phyloP scores from a whole-genome alignment of 1,140 invertebrate genomes.

The Drosophila azteca region DNA sequence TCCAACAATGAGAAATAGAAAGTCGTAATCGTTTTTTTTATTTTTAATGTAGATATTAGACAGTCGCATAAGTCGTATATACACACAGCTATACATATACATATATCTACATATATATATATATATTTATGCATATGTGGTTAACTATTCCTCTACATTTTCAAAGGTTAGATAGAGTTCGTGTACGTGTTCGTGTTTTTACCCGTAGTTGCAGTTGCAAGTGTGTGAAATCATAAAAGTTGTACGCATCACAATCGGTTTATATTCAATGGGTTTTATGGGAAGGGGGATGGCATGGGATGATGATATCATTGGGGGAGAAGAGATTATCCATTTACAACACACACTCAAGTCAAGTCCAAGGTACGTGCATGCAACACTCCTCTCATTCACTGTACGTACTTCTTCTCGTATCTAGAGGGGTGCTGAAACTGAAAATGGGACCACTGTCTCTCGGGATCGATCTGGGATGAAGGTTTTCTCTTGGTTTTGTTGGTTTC shows the following conservation, averaged over 20 bases:
- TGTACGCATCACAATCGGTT: constrained; percentile 42
- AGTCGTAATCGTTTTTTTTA: constrained; percentile 15
- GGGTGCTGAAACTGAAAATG: constrained; percentile 26
- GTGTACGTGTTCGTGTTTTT: constrained; percentile 44
- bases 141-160: constrained; percentile 31
- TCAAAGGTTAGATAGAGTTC: constrained; percentile 42
- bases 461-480: background rate
- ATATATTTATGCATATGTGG: constrained; percentile 15
- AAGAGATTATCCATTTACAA: constrained; percentile 36
- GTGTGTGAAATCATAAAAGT: constrained; percentile 46
- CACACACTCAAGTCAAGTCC: constrained; percentile 18
- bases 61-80: constrained; percentile 32
- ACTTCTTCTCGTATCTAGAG: constrained; percentile 10
- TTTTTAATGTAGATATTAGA: constrained; percentile 16
- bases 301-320: background rate
- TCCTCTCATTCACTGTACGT: constrained; percentile 13
- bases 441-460: background rate
- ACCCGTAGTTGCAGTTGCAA: constrained; percentile 78
- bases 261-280: constrained; percentile 30
- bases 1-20: constrained; percentile 20
- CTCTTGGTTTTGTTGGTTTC: constrained; percentile 21
- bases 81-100: constrained; percentile 9
- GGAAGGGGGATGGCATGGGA: background rate
- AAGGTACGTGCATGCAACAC: background rate
- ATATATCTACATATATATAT: background rate